Conservation (phyloP, 2,113 vertebrate genomes). For the Potamarius usumacintae region DNA sequence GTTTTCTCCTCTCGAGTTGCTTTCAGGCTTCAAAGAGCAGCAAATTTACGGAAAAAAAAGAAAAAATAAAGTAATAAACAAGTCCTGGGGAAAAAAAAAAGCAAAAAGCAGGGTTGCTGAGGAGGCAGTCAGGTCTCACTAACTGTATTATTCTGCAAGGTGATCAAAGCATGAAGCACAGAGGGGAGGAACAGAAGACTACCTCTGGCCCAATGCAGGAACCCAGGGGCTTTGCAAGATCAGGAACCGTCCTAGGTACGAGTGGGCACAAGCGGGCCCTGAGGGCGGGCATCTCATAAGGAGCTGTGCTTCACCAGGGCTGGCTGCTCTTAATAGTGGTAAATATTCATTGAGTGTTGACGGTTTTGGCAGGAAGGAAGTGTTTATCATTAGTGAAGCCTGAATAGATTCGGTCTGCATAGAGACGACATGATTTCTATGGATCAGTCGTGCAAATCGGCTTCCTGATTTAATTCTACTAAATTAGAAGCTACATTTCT, state of each 20-base stretch:
- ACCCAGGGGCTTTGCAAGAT: slow-evolving; percentile 14
- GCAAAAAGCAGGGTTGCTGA: slow-evolving; percentile 43
- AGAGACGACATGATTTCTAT: slow-evolving; percentile 37
- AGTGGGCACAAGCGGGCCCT: slow-evolving; percentile 24
- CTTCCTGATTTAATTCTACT: slow-evolving; percentile 34
- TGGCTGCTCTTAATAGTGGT: slow-evolving; percentile 49
- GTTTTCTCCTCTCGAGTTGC: slow-evolving; percentile 72
- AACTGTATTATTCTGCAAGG: slow-evolving; percentile 77
- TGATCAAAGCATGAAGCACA: slow-evolving; percentile 70
- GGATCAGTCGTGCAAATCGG: slow-evolving; percentile 38
- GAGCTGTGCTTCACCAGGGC: slow-evolving; percentile 37
- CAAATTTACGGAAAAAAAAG: slow-evolving; percentile 60
- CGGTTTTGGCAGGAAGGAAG: slow-evolving; percentile 50
- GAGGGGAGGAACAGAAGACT: not conserved
- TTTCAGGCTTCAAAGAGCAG: slow-evolving; percentile 79
- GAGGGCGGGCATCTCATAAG: slow-evolving; percentile 44
- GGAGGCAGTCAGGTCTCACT: slow-evolving; percentile 75
- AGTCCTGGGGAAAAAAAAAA: slow-evolving; percentile 7
- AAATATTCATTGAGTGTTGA: slow-evolving; percentile 53
- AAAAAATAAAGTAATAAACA: slow-evolving; percentile 48
- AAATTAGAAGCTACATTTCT: slow-evolving; percentile 23
- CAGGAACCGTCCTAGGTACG: slow-evolving; percentile 35
- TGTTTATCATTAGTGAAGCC: slow-evolving; percentile 56
- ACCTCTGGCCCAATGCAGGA: slow-evolving; percentile 44
- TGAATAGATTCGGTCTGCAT: slow-evolving; percentile 47